phyloP scores from a whole-genome alignment of 2,113 vertebrate genomes.

The Vireo altiloquus region DNA sequence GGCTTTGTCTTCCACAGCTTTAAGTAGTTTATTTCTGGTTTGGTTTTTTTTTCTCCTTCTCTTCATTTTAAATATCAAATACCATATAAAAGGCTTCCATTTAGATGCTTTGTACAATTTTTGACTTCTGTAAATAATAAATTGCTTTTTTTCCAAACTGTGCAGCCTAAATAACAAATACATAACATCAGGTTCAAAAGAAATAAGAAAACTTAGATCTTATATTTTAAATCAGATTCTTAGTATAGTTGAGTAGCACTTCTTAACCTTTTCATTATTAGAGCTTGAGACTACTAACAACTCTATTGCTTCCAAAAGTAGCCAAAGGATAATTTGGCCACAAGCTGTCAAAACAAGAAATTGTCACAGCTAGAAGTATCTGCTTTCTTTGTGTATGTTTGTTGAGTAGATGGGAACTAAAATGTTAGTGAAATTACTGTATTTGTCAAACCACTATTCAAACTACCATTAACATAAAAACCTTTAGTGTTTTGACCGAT shows the following conservation, averaged over 20 bases:
- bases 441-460: background rate
- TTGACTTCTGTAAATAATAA: background rate
- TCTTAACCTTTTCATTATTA: background rate
- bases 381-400: background rate
- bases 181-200: background rate
- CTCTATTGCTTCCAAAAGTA: background rate
- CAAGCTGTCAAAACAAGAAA: slow-evolving; percentile 9
- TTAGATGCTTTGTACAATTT: background rate
- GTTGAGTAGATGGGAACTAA: background rate
- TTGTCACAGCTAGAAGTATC: background rate
- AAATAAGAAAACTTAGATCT: background rate
- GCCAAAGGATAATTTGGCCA: background rate
- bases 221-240: background rate
- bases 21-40: background rate
- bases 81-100: background rate
- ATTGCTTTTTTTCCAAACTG: background rate
- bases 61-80: background rate
- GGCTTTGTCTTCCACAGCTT: background rate
- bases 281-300: background rate
- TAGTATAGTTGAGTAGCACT: background rate
- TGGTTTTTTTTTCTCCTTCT: background rate
- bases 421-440: background rate
- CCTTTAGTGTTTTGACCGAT: background rate
- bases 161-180: background rate
- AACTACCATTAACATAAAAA: slow-evolving; percentile 25